A percentile compares a stretch with the other conserved stretches of the same genome.
Evolutionary conservation across 2,888 invertebrate species (phyloP).

Genomic region (Agrochola macilenta): DNA sequence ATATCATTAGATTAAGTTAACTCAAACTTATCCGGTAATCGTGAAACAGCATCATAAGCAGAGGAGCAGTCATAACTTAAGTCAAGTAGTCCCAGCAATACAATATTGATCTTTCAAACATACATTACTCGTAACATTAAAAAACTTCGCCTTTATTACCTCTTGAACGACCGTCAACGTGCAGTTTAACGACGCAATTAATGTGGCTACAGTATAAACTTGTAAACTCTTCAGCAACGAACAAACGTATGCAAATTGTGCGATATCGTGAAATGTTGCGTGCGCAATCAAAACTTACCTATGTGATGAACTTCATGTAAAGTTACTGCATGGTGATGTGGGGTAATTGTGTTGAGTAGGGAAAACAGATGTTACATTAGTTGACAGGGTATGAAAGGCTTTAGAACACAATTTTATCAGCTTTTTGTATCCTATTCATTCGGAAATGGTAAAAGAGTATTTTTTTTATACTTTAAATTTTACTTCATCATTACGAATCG

Average conservation of each 20-base stretch:
- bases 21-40: no score
- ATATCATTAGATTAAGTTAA: no score
- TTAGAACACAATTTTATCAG: background rate
- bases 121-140: constrained; percentile 35
- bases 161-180: constrained; percentile 33
- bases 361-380: constrained; percentile 3
- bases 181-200: constrained; percentile 59
- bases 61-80: background rate
- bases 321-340: constrained; percentile 12
- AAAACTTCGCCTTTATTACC: constrained; percentile 22
- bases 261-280: constrained; percentile 55
- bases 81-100: background rate
- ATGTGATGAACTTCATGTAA: constrained; percentile 35
- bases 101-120: constrained; percentile 15
- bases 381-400: background rate
- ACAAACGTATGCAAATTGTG: constrained; percentile 58
- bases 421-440: background rate
- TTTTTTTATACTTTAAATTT: no score
- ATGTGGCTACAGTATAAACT: constrained; percentile 52
- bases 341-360: constrained; percentile 10
- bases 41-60: no score
- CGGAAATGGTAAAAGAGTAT: no score
- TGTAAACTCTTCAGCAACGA: constrained; percentile 53
- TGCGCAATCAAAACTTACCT: constrained; percentile 50
- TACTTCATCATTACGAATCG: no score